phyloP scores from a whole-genome alignment of 2,113 vertebrate genomes.

The Gallinago jamesoni region DNA sequence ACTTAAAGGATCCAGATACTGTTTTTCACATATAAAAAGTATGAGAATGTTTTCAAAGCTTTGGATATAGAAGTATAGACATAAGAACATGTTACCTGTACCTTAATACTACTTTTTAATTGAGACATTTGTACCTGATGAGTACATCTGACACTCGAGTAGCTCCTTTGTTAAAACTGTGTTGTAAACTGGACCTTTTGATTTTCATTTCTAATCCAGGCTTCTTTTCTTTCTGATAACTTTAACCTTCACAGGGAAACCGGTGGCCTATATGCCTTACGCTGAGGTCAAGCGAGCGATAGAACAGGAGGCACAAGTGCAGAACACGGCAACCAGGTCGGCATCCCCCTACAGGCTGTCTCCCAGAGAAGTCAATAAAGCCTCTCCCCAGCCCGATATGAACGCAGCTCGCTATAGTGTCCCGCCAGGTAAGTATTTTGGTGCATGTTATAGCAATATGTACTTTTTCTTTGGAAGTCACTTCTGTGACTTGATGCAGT shows the following conservation, averaged over 20 bases:
- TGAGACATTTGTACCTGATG: background rate
- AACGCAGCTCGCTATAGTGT: slow-evolving; percentile 83
- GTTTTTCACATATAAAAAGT: background rate
- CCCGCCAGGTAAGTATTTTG: slow-evolving; percentile 83
- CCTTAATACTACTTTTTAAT: background rate
- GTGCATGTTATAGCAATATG: background rate
- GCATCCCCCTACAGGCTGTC: slow-evolving; percentile 86
- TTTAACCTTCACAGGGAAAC: slow-evolving; percentile 80
- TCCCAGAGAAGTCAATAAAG: slow-evolving; percentile 85
- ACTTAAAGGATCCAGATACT: background rate
- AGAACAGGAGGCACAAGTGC: slow-evolving; percentile 84
- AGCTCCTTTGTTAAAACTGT: background rate
- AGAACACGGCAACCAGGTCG: slow-evolving; percentile 75
- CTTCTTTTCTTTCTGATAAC: slow-evolving; percentile 36
- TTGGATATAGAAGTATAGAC: background rate
- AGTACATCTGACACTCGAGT: background rate
- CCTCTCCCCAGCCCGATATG: slow-evolving; percentile 82
- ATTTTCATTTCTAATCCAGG: slow-evolving; percentile 15
- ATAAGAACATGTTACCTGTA: background rate
- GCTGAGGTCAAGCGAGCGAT: slow-evolving; percentile 84
- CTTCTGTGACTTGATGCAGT: background rate
- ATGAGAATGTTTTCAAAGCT: background rate
- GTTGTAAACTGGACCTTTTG: slow-evolving; percentile 27
- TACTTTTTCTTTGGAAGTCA: background rate
- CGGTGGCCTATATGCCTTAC: slow-evolving; percentile 85